phyloP scores from a whole-genome alignment of 2,113 vertebrate genomes.

The Prunella himalayana region DNA sequence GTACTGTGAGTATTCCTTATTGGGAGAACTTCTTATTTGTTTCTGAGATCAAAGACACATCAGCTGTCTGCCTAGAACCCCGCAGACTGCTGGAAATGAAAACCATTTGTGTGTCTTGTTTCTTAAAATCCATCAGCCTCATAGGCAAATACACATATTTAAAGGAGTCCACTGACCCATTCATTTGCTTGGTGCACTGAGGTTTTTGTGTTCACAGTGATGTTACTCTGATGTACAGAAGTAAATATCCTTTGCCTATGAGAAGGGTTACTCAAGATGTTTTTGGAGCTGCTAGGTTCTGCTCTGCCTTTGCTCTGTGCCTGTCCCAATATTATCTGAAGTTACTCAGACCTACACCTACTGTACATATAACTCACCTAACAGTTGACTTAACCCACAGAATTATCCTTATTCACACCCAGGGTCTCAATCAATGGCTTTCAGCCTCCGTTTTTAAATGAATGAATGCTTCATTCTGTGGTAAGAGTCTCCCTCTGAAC shows the following conservation, averaged over 20 bases:
- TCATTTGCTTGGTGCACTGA: not conserved
- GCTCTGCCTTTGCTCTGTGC: not conserved
- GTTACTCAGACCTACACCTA: not conserved
- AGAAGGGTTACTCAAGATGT: not conserved
- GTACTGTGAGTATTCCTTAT: not conserved
- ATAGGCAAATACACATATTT: not conserved
- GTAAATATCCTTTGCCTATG: not conserved
- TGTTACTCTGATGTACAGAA: not conserved
- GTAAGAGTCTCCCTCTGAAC: not conserved
- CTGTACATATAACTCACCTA: not conserved
- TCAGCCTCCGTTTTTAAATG: not conserved
- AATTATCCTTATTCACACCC: not conserved
- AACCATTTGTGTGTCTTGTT: not conserved
- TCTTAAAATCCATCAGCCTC: not conserved
- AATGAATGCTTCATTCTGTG: not conserved
- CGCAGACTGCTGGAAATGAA: not conserved
- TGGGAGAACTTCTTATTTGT: not conserved
- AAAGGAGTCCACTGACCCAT: not conserved
- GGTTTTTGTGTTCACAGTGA: not conserved
- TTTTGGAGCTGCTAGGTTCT: not conserved
- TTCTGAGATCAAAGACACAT: not conserved
- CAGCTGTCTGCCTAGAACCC: not conserved
- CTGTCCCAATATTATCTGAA: not conserved
- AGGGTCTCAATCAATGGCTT: not conserved
- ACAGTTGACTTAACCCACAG: not conserved